Conservation (phyloP, 2,797 vertebrate species). For the Varecia variegata region DNA sequence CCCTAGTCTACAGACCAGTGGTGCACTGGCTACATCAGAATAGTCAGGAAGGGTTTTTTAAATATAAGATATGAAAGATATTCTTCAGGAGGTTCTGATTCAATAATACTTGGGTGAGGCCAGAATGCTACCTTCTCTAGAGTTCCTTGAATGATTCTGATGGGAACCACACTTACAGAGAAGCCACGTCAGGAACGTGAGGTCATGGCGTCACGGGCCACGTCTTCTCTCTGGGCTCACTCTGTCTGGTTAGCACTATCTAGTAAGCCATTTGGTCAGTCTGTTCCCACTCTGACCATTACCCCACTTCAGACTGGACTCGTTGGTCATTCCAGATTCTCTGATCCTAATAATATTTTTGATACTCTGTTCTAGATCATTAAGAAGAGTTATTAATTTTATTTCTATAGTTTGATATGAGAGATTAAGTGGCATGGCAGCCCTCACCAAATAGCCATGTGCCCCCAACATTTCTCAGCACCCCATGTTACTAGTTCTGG, state of each 20-base stretch:
- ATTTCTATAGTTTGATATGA: not conserved
- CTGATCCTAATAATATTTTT: not conserved
- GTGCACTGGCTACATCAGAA: not conserved
- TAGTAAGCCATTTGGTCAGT: not conserved
- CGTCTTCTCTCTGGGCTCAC: not conserved
- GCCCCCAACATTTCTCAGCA: not conserved
- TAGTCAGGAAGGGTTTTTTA: not conserved
- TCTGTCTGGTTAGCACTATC: not conserved
- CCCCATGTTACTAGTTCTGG: not conserved
- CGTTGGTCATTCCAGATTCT: not conserved
- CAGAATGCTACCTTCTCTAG: not conserved
- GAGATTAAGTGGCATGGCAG: not conserved
- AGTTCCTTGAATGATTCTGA: not conserved
- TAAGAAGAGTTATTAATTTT: not conserved
- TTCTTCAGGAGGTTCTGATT: not conserved
- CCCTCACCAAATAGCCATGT: not conserved
- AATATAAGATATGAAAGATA: not conserved
- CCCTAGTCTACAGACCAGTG: not conserved
- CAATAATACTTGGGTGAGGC: not conserved
- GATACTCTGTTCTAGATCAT: not conserved
- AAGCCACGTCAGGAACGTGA: not conserved
- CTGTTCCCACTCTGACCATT: not conserved
- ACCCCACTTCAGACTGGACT: not conserved
- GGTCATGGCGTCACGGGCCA: not conserved
- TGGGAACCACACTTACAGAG: not conserved